Conservation (phyloP, 2,797 vertebrate genomes). For the Anomalospiza imberbis region DNA sequence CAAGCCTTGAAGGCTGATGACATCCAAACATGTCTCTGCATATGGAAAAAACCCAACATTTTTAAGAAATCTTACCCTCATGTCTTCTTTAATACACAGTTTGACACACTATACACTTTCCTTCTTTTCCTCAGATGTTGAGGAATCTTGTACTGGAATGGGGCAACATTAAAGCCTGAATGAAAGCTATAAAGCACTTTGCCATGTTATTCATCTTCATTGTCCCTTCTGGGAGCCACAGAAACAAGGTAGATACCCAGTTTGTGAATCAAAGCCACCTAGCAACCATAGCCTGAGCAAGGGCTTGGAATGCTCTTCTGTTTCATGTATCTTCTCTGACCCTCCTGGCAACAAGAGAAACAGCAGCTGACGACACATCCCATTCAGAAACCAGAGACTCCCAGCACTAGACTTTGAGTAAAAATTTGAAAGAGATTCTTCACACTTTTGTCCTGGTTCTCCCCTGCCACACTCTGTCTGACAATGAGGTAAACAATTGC, state of each 20-base stretch:
- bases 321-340: slow-evolving; percentile 3
- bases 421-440: background rate
- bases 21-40: background rate
- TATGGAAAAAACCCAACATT: background rate
- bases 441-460: background rate
- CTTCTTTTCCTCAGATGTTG: background rate
- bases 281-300: background rate
- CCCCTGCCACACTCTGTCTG: background rate
- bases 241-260: background rate
- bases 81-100: background rate
- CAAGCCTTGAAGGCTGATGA: background rate
- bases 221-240: background rate
- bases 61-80: background rate
- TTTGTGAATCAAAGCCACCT: background rate
- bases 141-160: background rate
- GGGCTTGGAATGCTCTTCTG: background rate
- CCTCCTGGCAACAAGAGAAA: background rate
- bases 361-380: background rate
- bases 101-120: background rate
- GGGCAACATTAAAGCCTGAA: background rate
- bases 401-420: background rate
- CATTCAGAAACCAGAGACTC: background rate
- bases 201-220: background rate
- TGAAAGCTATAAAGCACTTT: background rate
- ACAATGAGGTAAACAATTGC: background rate